Conservation (phyloP, 2,888 invertebrate genomes). For the Limnephilus rhombicus region DNA sequence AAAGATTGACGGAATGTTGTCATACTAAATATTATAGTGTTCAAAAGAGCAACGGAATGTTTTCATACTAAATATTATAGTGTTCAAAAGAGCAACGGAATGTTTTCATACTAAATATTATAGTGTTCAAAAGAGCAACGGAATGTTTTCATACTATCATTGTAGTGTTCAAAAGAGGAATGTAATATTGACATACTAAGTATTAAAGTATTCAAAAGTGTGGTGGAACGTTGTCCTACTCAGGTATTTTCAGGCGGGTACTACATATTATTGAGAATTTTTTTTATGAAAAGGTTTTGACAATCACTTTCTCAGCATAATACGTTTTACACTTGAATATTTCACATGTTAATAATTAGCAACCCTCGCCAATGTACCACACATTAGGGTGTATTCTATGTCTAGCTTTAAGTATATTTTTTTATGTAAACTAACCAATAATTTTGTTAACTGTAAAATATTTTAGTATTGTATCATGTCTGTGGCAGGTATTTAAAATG, state of each 20-base stretch:
- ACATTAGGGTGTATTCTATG: slow-evolving; percentile 56
- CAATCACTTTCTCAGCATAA: not conserved
- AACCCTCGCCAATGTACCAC: slow-evolving; percentile 65
- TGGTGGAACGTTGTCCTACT: not conserved
- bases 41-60: too few relatives aligned
- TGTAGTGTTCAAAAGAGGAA: not conserved
- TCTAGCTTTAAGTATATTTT: slow-evolving; percentile 52
- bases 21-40: not conserved
- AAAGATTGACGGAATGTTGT: not conserved
- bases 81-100: too few relatives aligned
- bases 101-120: too few relatives aligned
- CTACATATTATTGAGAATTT: not conserved
- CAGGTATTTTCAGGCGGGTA: not conserved
- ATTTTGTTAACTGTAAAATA: slow-evolving; percentile 52
- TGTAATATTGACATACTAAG: not conserved
- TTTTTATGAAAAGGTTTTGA: not conserved
- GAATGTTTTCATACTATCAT: too few relatives aligned
- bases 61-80: too few relatives aligned
- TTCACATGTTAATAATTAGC: slow-evolving; percentile 53
- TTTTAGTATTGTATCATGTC: slow-evolving; percentile 37
- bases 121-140: too few relatives aligned
- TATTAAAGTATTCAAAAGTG: not conserved
- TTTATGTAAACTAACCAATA: slow-evolving; percentile 60
- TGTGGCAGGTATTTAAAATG: slow-evolving; percentile 37
- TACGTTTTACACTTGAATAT: slow-evolving; percentile 60